Percentiles rank a stretch among this genome's conserved stretches.
Evolutionary conservation across 1,140 invertebrate species (phyloP).

Genomic region (Neoseiulus cucumeris): DNA sequence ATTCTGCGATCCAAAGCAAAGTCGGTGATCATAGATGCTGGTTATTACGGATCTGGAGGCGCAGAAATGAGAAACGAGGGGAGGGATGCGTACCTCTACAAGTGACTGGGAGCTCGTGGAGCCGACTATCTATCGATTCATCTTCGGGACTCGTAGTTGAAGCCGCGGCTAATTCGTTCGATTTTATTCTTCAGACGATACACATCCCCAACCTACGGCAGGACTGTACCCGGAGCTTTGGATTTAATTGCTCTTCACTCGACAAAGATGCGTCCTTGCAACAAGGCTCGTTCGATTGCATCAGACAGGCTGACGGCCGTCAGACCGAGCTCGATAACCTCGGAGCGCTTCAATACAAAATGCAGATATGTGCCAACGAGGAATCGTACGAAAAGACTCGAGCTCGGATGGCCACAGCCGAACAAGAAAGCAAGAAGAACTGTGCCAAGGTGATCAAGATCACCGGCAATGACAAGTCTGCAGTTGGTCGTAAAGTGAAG

Average conservation of each 20-base stretch:
- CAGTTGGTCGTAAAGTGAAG: not conserved
- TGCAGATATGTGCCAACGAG: conserved; percentile 76
- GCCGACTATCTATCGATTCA: not conserved
- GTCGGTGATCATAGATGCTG: no score
- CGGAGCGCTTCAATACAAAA: conserved; percentile 56
- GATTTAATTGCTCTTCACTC: not conserved
- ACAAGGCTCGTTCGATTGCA: conserved; percentile 7
- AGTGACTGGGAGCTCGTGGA: not conserved
- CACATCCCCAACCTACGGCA: conserved; percentile 8
- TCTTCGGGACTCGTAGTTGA: not conserved
- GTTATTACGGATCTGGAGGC: no score
- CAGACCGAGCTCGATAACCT: conserved; percentile 41
- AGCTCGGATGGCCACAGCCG: conserved; percentile 58
- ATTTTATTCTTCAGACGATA: not conserved
- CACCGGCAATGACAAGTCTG: not conserved
- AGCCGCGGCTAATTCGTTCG: not conserved
- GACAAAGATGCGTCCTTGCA: conserved; percentile 6
- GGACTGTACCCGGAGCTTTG: conserved; percentile 2
- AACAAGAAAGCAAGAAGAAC: conserved; percentile 74
- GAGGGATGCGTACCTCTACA: not conserved
- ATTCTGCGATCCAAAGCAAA: no score
- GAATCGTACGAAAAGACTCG: conserved; percentile 78
- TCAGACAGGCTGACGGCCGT: not conserved
- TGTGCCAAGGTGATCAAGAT: conserved; percentile 24
- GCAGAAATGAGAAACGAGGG: not conserved